phyloP scores from a whole-genome alignment of 1,140 invertebrate species.

The Pemphigus obesinymphae region DNA sequence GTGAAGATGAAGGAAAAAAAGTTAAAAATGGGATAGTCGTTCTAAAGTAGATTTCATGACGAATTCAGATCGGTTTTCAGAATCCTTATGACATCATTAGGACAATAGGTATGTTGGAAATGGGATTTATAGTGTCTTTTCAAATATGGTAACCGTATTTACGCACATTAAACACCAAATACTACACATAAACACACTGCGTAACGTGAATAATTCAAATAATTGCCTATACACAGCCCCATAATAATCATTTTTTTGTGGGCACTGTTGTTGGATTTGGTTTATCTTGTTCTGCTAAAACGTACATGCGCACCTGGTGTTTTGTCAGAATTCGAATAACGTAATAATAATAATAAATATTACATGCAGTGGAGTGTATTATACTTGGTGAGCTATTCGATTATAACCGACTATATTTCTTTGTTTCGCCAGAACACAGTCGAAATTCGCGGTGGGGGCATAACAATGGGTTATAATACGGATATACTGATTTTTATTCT shows the following conservation, averaged over 20 bases:
- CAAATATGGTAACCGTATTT: too few species aligned
- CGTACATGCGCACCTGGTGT: conserved; percentile 12
- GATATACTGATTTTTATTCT: conserved; percentile 34
- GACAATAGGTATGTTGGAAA: too few species aligned
- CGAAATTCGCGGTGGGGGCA: background rate
- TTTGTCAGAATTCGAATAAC: conserved; percentile 25
- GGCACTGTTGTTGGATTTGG: background rate
- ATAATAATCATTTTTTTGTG: background rate
- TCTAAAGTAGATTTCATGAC: too few species aligned
- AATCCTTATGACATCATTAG: too few species aligned
- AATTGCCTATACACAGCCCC: too few species aligned
- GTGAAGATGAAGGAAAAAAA: too few species aligned
- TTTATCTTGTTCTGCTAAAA: conserved; percentile 14
- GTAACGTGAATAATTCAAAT: too few species aligned
- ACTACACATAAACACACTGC: too few species aligned
- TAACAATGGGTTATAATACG: conserved; percentile 33
- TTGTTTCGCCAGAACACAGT: conserved; percentile 27
- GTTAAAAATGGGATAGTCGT: too few species aligned
- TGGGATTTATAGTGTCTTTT: too few species aligned
- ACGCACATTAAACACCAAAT: too few species aligned
- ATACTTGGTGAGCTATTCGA: conserved; percentile 32
- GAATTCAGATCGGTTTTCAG: too few species aligned
- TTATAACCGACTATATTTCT: conserved; percentile 32
- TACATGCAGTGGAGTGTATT: background rate
- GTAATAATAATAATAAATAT: conserved; percentile 17